A percentile compares a stretch with the other conserved stretches of the same genome.
Evolutionary conservation across 2,113 vertebrate genomes (phyloP).

Genomic region (Hyla sarda): DNA sequence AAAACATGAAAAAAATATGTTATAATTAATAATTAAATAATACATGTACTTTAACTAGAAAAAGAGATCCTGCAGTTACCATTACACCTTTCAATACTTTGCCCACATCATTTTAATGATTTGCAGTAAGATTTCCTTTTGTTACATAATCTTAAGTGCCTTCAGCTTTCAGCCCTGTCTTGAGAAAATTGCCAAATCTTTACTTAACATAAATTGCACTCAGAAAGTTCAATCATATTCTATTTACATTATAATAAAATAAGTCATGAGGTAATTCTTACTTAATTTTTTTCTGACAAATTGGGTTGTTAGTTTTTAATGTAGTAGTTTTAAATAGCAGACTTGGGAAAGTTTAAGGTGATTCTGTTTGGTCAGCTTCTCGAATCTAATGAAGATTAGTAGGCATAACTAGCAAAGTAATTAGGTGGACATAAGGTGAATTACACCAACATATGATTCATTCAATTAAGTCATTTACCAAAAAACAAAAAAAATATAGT

Average conservation of each 20-base stretch:
- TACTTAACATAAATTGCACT: constrained; percentile 57
- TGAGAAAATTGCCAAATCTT: constrained; percentile 56
- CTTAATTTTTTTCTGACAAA: constrained; percentile 35
- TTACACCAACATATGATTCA: constrained; percentile 40
- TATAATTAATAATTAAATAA: no score
- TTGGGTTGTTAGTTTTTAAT: constrained; percentile 53
- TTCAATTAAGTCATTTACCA: constrained; percentile 34
- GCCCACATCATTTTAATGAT: constrained; percentile 31
- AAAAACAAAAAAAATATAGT: not conserved
- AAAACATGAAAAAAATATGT: no score
- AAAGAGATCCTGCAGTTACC: not conserved
- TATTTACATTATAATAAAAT: constrained; percentile 56
- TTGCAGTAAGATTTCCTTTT: constrained; percentile 48
- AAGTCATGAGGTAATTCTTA: constrained; percentile 51
- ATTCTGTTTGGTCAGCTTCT: constrained; percentile 28
- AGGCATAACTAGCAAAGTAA: constrained; percentile 35
- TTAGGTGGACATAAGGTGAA: constrained; percentile 36
- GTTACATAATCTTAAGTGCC: constrained; percentile 47
- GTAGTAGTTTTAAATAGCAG: constrained; percentile 38
- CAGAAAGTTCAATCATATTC: constrained; percentile 53
- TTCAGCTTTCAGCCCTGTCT: constrained; percentile 51
- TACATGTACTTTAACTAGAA: not conserved
- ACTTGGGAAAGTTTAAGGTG: constrained; percentile 43
- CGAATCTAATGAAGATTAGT: constrained; percentile 45
- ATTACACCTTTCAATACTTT: constrained; percentile 22